A percentile compares a stretch with the other conserved stretches of the same genome.
Conservation (phyloP, 1,140 invertebrate species). For the Bilobella aurantiaca region DNA sequence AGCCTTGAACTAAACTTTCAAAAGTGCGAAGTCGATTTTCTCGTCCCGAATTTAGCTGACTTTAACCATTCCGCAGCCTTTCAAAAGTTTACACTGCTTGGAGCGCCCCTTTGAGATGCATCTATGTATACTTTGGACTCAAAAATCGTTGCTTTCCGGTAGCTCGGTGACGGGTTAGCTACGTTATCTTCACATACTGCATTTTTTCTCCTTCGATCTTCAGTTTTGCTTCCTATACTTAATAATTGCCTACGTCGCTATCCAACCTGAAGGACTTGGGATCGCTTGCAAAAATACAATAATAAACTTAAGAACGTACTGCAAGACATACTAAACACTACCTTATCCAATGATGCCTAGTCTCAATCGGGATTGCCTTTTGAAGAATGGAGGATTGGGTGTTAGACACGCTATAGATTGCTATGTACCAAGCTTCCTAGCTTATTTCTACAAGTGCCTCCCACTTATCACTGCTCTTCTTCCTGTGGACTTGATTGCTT, state of each 20-base stretch:
- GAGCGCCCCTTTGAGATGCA: not conserved
- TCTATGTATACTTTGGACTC: not conserved
- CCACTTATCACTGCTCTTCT: not conserved
- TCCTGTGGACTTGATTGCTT: not conserved
- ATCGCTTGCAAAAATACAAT: not conserved
- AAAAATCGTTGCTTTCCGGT: not conserved
- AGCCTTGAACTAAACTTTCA: constrained; percentile 3
- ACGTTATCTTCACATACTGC: not conserved
- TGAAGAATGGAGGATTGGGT: not conserved
- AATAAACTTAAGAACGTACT: not conserved
- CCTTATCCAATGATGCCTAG: not conserved
- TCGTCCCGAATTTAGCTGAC: not conserved
- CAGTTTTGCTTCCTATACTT: constrained; percentile 1
- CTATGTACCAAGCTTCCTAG: not conserved
- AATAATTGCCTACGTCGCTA: not conserved
- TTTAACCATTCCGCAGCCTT: not conserved
- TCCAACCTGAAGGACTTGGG: not conserved
- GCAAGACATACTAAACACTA: not conserved
- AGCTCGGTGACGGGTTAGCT: not conserved
- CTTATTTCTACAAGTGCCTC: not conserved
- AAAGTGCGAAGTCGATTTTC: constrained; percentile 4
- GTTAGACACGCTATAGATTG: not conserved
- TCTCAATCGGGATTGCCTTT: not conserved
- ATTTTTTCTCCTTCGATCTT: constrained; percentile 10
- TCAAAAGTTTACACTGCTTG: constrained; percentile 10